These are phyloP conservation scores for Digitonthophagus gazella DNA, from an alignment of 2,888 invertebrate genomes.

Conservation along the genomic window DNA sequence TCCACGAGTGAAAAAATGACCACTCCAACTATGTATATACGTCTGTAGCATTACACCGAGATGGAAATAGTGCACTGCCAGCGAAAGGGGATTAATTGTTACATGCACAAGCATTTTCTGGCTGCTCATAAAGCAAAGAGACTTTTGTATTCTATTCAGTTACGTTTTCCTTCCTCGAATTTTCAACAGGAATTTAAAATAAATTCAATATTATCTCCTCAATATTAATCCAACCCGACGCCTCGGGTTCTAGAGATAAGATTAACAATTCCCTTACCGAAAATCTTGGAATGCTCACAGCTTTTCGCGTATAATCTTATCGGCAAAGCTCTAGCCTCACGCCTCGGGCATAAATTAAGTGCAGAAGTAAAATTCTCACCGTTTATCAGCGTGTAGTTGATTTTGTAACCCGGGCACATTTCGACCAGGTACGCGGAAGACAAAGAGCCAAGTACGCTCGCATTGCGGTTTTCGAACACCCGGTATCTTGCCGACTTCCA, in stretches of 20 bases:
- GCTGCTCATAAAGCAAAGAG: not conserved
- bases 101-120: not conserved
- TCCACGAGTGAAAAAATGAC: not conserved
- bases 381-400: slow-evolving; percentile 49
- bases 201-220: not conserved
- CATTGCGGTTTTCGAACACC: slow-evolving; percentile 39
- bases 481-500: slow-evolving; percentile 44
- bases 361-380: slow-evolving; percentile 4
- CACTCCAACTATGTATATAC: too few species aligned
- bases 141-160: not conserved
- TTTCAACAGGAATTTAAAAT: too few species aligned
- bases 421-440: slow-evolving; percentile 43
- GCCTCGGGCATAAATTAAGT: not conserved
- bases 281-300: not conserved
- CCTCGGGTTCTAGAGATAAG: not conserved
- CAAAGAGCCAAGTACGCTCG: slow-evolving; percentile 41
- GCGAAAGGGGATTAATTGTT: not conserved
- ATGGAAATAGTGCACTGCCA: not conserved
- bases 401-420: slow-evolving; percentile 54
- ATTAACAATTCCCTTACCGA: not conserved
- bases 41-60: too few species aligned
- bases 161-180: too few species aligned
- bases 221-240: not conserved
- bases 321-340: not conserved
- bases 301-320: not conserved